Evolutionary conservation across 2,113 vertebrate genomes (phyloP).

Genomic region (Nesoenas mayeri): DNA sequence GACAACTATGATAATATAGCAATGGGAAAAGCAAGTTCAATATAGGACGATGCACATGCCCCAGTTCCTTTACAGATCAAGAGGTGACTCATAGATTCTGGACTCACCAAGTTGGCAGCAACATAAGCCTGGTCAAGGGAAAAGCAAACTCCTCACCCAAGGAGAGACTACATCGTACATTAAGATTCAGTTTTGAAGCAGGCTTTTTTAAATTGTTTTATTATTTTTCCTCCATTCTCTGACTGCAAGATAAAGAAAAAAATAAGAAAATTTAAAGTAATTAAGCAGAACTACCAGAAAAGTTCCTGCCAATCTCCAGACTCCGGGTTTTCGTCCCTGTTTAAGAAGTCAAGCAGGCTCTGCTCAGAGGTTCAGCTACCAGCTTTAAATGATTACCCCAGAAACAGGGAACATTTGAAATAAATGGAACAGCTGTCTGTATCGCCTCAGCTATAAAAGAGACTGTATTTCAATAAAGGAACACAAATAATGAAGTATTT

Average conservation of each 20-base stretch:
- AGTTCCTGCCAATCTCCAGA: background rate
- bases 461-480: conserved; percentile 70
- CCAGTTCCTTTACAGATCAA: conserved; percentile 10
- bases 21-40: background rate
- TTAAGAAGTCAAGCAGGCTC: conserved; percentile 36
- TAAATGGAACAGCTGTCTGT: conserved; percentile 66
- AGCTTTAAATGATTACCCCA: conserved; percentile 60
- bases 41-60: background rate
- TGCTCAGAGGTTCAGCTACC: conserved; percentile 50
- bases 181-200: conserved; percentile 30
- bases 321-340: conserved; percentile 27
- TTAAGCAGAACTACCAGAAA: conserved; percentile 7
- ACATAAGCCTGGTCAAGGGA: background rate
- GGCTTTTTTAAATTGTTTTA: conserved; percentile 10
- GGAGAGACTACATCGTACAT: conserved; percentile 13
- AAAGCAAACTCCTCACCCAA: background rate
- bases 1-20: background rate
- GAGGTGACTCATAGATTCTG: background rate
- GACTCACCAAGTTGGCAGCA: background rate
- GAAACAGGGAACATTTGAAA: conserved; percentile 55
- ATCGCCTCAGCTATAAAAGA: conserved; percentile 52
- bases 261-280: conserved; percentile 1
- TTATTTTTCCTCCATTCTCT: conserved; percentile 11
- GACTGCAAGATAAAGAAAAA: conserved; percentile 11
- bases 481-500: conserved; percentile 58